A percentile compares a stretch with the other conserved stretches of the same genome.
phyloP scores from a whole-genome alignment of 1,140 invertebrate species.

The Zaprionus tsacasi region DNA sequence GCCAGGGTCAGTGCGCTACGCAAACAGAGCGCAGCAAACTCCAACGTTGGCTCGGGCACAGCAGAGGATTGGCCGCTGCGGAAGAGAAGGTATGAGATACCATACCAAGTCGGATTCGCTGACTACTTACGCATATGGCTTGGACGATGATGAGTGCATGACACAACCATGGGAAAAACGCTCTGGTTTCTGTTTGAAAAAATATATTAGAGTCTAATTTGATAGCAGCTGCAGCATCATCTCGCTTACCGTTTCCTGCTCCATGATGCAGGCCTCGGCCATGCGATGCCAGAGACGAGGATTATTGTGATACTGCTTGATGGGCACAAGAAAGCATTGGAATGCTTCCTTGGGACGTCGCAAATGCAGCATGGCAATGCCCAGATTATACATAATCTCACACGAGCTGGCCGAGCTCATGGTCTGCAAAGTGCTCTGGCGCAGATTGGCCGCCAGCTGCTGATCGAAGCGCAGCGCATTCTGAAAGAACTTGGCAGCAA shows the following conservation, averaged over 20 bases:
- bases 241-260: slow-evolving; percentile 87
- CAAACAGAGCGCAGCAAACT: slow-evolving; percentile 95
- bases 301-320: slow-evolving; percentile 94
- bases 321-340: slow-evolving; percentile 95
- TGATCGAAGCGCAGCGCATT: slow-evolving; percentile 93
- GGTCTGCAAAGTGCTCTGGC: slow-evolving; percentile 57
- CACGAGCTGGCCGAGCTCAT: slow-evolving; percentile 87
- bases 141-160: slow-evolving; percentile 24
- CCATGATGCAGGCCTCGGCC: slow-evolving; percentile 95
- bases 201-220: not conserved
- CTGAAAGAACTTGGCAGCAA: slow-evolving; percentile 93
- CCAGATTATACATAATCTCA: slow-evolving; percentile 96
- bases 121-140: slow-evolving; percentile 56
- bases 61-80: slow-evolving; percentile 89
- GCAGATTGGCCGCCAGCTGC: slow-evolving; percentile 85
- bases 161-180: slow-evolving; percentile 39
- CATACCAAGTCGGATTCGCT: not conserved
- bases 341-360: slow-evolving; percentile 93
- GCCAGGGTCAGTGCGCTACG: slow-evolving; percentile 91
- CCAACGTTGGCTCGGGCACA: slow-evolving; percentile 93
- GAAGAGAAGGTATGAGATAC: slow-evolving; percentile 68
- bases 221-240: not conserved
- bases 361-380: slow-evolving; percentile 92
- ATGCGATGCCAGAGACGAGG: slow-evolving; percentile 95
- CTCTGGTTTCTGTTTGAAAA: slow-evolving; percentile 56